Evolutionary conservation across 2,888 invertebrate genomes (phyloP), one percentile per base, ranked within the genome.

Genomic region (Serripes groenlandicus): DNA sequence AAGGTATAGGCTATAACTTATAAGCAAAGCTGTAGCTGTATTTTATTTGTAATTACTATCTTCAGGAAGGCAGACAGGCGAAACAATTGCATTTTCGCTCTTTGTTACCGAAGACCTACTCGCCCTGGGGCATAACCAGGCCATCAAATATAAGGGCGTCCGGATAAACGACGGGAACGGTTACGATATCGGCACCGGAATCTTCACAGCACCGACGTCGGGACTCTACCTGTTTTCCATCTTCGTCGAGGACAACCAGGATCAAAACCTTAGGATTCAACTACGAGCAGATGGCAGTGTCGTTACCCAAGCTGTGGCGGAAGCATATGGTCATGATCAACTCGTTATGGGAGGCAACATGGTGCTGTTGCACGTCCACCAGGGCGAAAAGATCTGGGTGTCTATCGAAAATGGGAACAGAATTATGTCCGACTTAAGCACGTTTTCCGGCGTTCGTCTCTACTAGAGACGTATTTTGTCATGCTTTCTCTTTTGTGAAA

Each of bases 111-210:
- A 58, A 28, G 58, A 58, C 26, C 23, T 58, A 5, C 11, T n/a
- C 7, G 58, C 26, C 11, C 58, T 58, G 4, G 11, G 26, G 3
- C 23, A 58, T 28, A 28, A 28, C n/a, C 21, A 58, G 26, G 23
- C 28, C 58, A 58, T 58, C 58, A 58, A 58, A 28, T 58, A 28
- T 23, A 28, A 58, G 11, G 58, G 58, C 15, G 58, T 58, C 58
- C 23, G 23, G 58, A 28, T 58, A 3, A 58, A 58, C 58, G 58
- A 58, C 15, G 58, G 58, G 11, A 58, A 26, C 26, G 58, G 58
- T 28, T 58, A 58, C n/a, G 58, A 58, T n/a, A 28, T 58, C 58
- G 28, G 3, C 11, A 58, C 58, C 5, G 58, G 58, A 58, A 58
- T 58, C 11, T 58, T 58, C 15, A 58, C 58, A 4, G 58, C 58